Evolutionary conservation across 2,113 vertebrate species (phyloP).

Genomic region (Elgaria multicarinata): DNA sequence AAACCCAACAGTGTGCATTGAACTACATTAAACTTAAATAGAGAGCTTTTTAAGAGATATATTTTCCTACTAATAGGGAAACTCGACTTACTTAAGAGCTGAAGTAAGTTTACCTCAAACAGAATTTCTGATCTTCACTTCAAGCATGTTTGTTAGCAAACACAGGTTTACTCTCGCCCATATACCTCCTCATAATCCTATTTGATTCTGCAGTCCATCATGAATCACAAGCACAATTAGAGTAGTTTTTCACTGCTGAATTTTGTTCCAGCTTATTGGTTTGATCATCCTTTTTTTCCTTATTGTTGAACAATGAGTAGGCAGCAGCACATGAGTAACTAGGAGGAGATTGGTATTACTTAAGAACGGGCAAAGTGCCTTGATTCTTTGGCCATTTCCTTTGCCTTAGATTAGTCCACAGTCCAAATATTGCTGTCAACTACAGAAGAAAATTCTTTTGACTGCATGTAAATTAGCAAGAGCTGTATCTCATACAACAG

Average conservation of each 20-base stretch:
- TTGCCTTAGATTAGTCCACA: neutral
- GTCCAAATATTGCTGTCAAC: neutral
- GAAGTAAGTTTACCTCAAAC: rapidly evolving
- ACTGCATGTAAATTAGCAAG: conserved; percentile 10
- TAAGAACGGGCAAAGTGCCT: neutral
- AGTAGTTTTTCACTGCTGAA: neutral
- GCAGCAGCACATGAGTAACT: neutral
- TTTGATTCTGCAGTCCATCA: neutral
- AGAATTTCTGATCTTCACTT: neutral
- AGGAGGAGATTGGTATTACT: neutral
- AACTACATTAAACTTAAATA: neutral
- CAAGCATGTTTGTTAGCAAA: conserved; percentile 52
- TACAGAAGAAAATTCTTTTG: neutral
- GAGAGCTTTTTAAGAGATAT: neutral
- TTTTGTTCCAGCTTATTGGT: neutral
- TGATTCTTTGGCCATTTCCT: neutral
- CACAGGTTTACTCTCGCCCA: neutral
- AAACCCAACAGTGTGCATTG: neutral
- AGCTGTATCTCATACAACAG: neutral
- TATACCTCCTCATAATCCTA: neutral
- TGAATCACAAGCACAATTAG: neutral
- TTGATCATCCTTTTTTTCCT: neutral
- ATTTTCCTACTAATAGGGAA: neutral
- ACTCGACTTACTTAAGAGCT: neutral
- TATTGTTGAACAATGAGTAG: neutral